Percentiles rank a stretch among this genome's conserved stretches.
Conservation (phyloP, 1,140 invertebrate genomes). For the Drosophila grimshawi region DNA sequence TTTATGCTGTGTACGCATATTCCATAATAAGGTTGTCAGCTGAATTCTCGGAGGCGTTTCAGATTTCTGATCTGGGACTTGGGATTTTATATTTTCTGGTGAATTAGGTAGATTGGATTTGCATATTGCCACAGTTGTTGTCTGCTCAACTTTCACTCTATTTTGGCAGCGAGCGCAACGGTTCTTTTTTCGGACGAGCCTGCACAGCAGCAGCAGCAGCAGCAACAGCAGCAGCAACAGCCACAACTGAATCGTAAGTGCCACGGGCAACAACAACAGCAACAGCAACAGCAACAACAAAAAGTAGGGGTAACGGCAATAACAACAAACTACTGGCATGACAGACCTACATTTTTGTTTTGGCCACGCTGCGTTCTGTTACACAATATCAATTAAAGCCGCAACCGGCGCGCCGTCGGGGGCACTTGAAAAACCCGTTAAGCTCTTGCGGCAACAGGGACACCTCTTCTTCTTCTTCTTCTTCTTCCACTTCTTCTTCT, state of each 20-base stretch:
- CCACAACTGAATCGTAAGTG: slow-evolving; percentile 23
- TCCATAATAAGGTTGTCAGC: slow-evolving; percentile 46
- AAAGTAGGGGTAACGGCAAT: slow-evolving; percentile 15
- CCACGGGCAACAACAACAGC: slow-evolving; percentile 30
- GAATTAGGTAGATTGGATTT: slow-evolving; percentile 67
- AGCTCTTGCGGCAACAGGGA: slow-evolving; percentile 57
- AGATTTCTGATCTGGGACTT: slow-evolving; percentile 59
- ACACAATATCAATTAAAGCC: slow-evolving; percentile 79
- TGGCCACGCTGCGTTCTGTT: slow-evolving; percentile 73
- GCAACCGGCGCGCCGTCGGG: slow-evolving; percentile 21
- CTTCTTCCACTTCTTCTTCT: not conserved
- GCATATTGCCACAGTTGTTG: slow-evolving; percentile 54
- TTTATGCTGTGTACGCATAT: slow-evolving; percentile 44
- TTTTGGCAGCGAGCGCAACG: slow-evolving; percentile 72
- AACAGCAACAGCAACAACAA: slow-evolving; percentile 38
- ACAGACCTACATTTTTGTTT: slow-evolving; percentile 60
- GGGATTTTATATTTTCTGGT: slow-evolving; percentile 50
- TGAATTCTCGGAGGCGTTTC: slow-evolving; percentile 48
- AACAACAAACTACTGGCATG: slow-evolving; percentile 62
- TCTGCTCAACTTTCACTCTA: slow-evolving; percentile 74
- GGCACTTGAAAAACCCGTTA: slow-evolving; percentile 78
- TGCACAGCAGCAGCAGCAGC: slow-evolving; percentile 12
- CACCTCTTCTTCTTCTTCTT: slow-evolving; percentile 14
- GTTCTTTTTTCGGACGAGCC: slow-evolving; percentile 56
- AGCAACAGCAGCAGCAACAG: slow-evolving; percentile 2